Evolutionary conservation across 2,888 invertebrate species (phyloP), one percentile per base, ranked within the genome.

Genomic region (Agrochola lota): DNA sequence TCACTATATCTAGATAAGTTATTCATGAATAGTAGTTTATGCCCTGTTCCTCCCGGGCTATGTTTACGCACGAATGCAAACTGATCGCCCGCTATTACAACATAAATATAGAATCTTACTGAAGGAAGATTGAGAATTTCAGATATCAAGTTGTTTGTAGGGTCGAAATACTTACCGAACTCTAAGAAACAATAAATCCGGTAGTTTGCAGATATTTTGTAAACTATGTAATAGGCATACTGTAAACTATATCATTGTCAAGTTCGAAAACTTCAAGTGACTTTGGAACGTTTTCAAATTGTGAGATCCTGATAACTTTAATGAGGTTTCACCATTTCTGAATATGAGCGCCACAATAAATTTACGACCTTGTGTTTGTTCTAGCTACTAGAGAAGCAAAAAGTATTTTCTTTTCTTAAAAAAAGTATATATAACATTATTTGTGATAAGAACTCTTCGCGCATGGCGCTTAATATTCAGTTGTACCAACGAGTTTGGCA

Each of bases 61-160:
- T 83, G 81, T 83, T 83, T 72, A 81, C 83, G 82, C 85, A 81
- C 76, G 85, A 52, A 69, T 72, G 76, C 81, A 81, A 76, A 81
- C 76, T 72, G 83, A 85, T 85, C 71, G 77, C 2, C 23, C 30
- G 26, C 71, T 72, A 70, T 81, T 85, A 85, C 76, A 57, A 67
- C 68, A 81, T 82, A 83, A 83, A 83, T 83, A 83, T 59, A 55
- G 71, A 70, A 81, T 59, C 75, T 71, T 85, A 57, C 70, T 20
- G 46, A 40, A 72, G 15, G 55, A 69, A 75, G 71, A 85, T 64
- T 57, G 60, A 62, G 80, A 78, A 62, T 78, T 62, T 43, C 30
- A 7, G 74, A 81, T 85, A 75, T 35, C 59, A 64, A 60, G n/a
- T 59, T 46, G 55, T 43, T 43, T 43, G 46, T 60, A 57, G 64